These are phyloP conservation scores for Bombus waltoni DNA, from an alignment of 1,140 invertebrate genomes.

Conservation along the genomic window DNA sequence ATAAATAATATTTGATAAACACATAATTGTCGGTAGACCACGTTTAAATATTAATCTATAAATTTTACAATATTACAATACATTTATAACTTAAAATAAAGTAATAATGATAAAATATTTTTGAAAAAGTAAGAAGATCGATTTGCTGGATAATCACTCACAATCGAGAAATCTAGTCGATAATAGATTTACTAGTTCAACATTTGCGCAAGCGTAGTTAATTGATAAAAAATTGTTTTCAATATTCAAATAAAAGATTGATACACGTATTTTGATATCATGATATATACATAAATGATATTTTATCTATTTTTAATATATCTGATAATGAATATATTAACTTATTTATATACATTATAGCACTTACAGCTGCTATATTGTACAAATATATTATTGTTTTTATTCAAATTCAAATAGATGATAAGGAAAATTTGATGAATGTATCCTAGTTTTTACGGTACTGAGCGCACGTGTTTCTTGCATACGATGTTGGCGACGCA, in stretches of 20 bases:
- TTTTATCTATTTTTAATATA: neutral
- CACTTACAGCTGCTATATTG: neutral
- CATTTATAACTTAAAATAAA: neutral
- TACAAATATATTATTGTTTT: neutral
- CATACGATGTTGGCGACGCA: constrained; percentile 42
- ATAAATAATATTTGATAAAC: neutral
- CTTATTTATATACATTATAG: neutral
- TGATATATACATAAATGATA: neutral
- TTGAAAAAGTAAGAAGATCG: constrained; percentile 16
- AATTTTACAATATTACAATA: neutral
- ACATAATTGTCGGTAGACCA: neutral
- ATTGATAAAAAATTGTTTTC: neutral
- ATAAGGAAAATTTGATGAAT: neutral
- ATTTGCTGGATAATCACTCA: constrained; percentile 13
- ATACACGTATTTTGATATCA: no score
- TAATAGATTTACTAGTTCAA: neutral
- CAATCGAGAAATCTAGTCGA: constrained; percentile 19
- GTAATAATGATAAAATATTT: neutral
- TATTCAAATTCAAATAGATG: neutral
- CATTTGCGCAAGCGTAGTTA: neutral
- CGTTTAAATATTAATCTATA: neutral
- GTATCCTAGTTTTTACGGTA: neutral
- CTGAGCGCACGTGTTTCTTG: constrained; percentile 45
- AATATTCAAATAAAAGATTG: neutral
- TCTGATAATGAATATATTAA: neutral